Evolutionary conservation across 1,140 invertebrate species (phyloP), one percentile per base, ranked within the genome.

Genomic region (Pteromalus puparum): DNA sequence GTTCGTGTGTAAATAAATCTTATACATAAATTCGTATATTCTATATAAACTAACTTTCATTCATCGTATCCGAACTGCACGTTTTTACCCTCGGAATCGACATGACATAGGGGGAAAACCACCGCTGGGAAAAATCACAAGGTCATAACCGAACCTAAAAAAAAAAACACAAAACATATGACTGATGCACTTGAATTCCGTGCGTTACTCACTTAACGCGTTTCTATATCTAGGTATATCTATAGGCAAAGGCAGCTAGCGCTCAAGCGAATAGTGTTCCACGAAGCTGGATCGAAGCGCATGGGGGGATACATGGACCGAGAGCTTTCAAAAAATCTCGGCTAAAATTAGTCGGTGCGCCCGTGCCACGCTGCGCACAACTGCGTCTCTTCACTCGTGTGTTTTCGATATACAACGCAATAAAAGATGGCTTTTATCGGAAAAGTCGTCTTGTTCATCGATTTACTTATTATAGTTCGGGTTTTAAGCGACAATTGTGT

Each of bases 281-380:
- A 61, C 53, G 18, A 4, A 61, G 53, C 15, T 61, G 18, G 53
- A 61, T 18, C 13, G 18, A 61, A 61, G 53, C 53, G 53, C 7
- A 7, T 1, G 53, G 21, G 53, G 53, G 7, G 70, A n/a, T 68
- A 74, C 76, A 65, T 65, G 68, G 18, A 46, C 21, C 28, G 48
- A 67, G 72, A 76, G 67, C 79, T 84, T 84, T 84, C 74, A 79
- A 61, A 84, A 83, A 84, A 79, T 79, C 65, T 79, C 77, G 48
- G 46, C 82, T 84, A 84, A 84, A 84, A 84, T 84, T 84, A 84
- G 77, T 30, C 76, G 24, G 26, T 26, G 5, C 38, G 82, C 67
- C 26, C 75, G 38, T 26, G 42, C 70, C 77, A 67, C 26, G 75
- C 21, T 7, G n/a, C 74, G 7, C 68, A 10, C 34, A 48, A 18